Percentiles rank a stretch among this genome's conserved stretches.
Evolutionary conservation across 1,140 invertebrate species (phyloP).

Genomic region (Holcopasites calliopsidis): DNA sequence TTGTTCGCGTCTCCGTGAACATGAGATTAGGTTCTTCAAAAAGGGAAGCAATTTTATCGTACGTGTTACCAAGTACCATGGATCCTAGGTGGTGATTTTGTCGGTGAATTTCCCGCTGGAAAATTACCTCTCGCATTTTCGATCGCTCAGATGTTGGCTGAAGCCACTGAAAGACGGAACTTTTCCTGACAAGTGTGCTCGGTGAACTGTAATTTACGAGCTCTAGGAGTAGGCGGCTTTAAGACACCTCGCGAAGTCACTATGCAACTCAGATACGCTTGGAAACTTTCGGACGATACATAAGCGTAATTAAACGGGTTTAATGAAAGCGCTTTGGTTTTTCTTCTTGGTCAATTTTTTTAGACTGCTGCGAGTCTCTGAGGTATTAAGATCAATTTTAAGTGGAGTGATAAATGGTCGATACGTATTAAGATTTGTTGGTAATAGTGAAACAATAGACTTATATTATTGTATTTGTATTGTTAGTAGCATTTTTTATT

Average conservation of each 20-base stretch:
- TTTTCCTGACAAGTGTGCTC: conserved; percentile 8
- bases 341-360: background rate
- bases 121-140: conserved; percentile 4
- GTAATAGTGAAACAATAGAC: no score
- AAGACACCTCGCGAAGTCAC: background rate
- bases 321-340: background rate
- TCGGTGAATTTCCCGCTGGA: background rate
- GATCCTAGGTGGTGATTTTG: background rate
- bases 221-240: conserved; percentile 4
- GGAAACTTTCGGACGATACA: background rate
- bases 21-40: background rate
- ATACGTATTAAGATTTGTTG: no score
- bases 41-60: background rate
- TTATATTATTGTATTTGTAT: no score
- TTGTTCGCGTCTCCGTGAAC: background rate
- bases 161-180: conserved; percentile 3
- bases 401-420: no score
- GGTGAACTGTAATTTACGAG: conserved; percentile 27
- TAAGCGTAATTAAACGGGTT: conserved; percentile 3
- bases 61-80: background rate
- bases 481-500: no score
- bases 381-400: no score
- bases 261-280: background rate
- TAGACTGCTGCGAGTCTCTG: no score
- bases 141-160: conserved; percentile 1